Evolutionary conservation across 2,888 invertebrate genomes (phyloP), one percentile per base, ranked within the genome.

Genomic region (Boloria selene): DNA sequence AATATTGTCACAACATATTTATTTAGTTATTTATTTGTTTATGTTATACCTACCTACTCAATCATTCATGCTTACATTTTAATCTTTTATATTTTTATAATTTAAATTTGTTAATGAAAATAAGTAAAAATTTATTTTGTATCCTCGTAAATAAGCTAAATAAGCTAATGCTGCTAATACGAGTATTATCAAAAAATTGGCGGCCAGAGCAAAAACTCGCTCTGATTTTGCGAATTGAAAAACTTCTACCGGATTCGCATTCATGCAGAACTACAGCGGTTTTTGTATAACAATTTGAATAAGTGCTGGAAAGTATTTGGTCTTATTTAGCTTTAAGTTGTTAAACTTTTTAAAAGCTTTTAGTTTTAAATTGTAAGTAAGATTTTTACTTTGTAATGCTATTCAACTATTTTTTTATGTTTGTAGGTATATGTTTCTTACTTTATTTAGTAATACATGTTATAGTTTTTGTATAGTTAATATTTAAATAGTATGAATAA

Each of bases 181-280:
- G n/a, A n/a, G n/a, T n/a, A 45, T 26, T 45, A 56, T 26, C 45
- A 5, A 10, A 45, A 44, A 56, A 45, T 45, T 31, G 17, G 22
- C 49, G 49, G 50, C 44, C 18, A 49, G 22, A 49, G 53, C 42
- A 66, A 62, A 65, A 45, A 50, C 45, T 59, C 59, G 59, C 50
- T 54, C 26, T 50, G 50, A 67, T 63, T 63, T 63, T 60, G 45
- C 63, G 54, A 67, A 63, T 59, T 22, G 59, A 63, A 67, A 67
- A 67, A 59, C 54, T 67, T 54, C 45, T 22, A 49, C 59, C 55
- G 49, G 53, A 54, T 52, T 61, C 61, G 62, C 62, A 62, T 54
- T 62, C 47, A 62, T 18, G 62, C 54, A 18, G 22, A 55, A 55
- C 55, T 62, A 49, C 55, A 49, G 38, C 18, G 47, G 44, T 52